Percentiles rank a stretch among this genome's conserved stretches.
Conservation (phyloP, 2,113 vertebrate genomes). For the Hylia prasina region DNA sequence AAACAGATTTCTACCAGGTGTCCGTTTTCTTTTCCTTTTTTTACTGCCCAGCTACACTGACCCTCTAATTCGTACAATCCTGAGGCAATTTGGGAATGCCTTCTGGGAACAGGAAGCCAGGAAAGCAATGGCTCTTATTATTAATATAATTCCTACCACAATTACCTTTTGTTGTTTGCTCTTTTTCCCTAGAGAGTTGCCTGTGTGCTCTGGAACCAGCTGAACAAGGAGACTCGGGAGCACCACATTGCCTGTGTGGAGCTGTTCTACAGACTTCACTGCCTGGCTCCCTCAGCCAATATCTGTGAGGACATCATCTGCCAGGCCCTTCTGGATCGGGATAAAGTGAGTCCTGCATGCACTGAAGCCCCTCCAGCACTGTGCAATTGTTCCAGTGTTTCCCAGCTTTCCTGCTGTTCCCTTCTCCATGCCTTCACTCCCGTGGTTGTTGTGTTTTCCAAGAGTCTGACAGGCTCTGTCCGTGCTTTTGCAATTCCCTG, state of each 20-base stretch:
- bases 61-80: background rate
- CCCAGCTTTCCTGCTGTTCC: background rate
- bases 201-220: slow-evolving; percentile 88
- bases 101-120: background rate
- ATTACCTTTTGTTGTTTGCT: background rate
- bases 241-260: slow-evolving; percentile 92
- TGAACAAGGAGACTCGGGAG: slow-evolving; percentile 87
- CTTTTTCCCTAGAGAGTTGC: slow-evolving; percentile 80
- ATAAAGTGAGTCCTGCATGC: slow-evolving; percentile 78
- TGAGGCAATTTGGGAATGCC: background rate
- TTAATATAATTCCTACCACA: background rate
- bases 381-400: background rate
- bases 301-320: slow-evolving; percentile 97
- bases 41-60: background rate
- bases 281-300: slow-evolving; percentile 87
- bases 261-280: slow-evolving; percentile 92
- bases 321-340: slow-evolving; percentile 82
- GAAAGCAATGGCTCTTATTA: background rate
- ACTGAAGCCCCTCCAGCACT: background rate
- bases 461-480: background rate
- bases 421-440: background rate
- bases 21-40: background rate
- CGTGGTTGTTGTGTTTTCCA: background rate
- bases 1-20: slow-evolving; percentile 94
- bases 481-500: background rate